These are phyloP conservation scores for Prionailurus viverrinus DNA, from an alignment of 2,113 vertebrate species.

Conservation along the genomic window DNA sequence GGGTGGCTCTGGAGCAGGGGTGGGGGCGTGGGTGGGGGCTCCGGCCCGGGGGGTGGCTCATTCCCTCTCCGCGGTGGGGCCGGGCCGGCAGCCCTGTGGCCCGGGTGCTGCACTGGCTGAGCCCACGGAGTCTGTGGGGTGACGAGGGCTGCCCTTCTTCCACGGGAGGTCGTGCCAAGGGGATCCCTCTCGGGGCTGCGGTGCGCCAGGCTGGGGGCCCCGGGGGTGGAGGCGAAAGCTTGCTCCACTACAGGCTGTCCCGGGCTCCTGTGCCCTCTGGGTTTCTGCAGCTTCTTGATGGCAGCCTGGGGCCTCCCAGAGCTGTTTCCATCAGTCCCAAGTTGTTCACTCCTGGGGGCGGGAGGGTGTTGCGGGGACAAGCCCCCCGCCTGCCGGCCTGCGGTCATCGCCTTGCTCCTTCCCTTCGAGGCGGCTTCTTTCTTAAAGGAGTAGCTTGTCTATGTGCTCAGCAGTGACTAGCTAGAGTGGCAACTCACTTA, in stretches of 20 bases:
- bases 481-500: background rate
- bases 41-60: background rate
- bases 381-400: background rate
- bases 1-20: background rate
- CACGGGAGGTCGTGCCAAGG: background rate
- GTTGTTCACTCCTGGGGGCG: background rate
- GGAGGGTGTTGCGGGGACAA: too few relatives aligned
- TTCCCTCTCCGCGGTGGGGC: background rate
- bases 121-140: background rate
- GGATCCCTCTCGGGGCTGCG: background rate
- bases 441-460: background rate
- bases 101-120: background rate
- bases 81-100: background rate
- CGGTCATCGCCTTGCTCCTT: background rate
- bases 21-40: rapidly evolving
- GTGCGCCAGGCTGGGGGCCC: background rate
- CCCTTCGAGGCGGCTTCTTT: background rate
- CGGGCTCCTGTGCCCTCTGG: background rate
- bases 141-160: background rate
- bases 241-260: rapidly evolving
- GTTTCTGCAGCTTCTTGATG: background rate
- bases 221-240: rapidly evolving
- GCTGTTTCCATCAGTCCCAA: rapidly evolving
- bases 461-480: background rate
- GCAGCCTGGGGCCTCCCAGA: rapidly evolving